Base-by-base conservation (phyloP, 1,140 invertebrate genomes). In the Lordiphosa collinella region DNA sequence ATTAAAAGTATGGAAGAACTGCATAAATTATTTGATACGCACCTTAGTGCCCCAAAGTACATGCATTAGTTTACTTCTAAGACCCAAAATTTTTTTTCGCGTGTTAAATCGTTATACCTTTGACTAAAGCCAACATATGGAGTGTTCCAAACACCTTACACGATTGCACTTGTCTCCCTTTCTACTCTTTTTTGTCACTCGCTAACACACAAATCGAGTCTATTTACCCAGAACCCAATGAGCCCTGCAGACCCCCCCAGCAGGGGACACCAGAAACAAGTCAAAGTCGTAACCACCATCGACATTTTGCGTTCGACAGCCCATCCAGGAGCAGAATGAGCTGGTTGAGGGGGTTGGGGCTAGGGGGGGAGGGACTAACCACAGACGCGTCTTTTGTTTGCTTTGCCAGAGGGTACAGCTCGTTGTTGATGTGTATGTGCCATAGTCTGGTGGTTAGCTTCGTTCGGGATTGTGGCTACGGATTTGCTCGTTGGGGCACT, bases 381-480 rank as follows among this genome's bases (percentile, higher is more conserved):
- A 85, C 78, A 84, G 78, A 84, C 78, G 78, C 78, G 78, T 84
- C 78, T 84, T 84, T 84, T 84, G 78, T 84, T 84, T 84, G 78
- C 78, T 57, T 66, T 78, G 66, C 61, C 57, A 69, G 58, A 44
- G 50, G 47, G 51, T 14, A 40, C 34, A 49, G 43, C 61, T 67
- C 48, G 48, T 47, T 50, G 43, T 54, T 50, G 50, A 13, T 37
- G 36, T 56, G 38, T 43, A 55, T 62, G 29, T 22, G 52, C 43
- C 25, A 34, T 18, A n/a, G 50, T 49, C 43, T 50, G 34, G 43
- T 18, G 71, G 49, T 65, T 69, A 56, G 29, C 55, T 74, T 70
- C 65, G 56, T 78, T 18, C n/a, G 18, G 18, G 18, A 18, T 18
- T 78, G 61, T 54, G 65, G 70, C 74, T 68, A 52, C 75, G 74